These are phyloP conservation scores for Rhopalosiphum padi DNA, from an alignment of 1,140 invertebrate genomes.

Conservation along the genomic window DNA sequence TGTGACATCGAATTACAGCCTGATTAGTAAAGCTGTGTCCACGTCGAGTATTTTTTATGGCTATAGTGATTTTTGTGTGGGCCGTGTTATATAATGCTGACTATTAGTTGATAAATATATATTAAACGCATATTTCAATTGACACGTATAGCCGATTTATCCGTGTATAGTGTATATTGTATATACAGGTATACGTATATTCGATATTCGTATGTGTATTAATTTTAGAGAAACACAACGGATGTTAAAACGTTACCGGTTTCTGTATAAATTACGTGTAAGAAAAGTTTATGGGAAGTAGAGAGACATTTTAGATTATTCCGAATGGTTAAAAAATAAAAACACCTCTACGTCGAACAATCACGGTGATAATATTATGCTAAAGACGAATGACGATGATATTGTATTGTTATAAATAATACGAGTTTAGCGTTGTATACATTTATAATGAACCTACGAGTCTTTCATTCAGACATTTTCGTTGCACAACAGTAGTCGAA, in stretches of 20 bases:
- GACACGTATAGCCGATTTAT: neutral
- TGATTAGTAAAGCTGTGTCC: neutral
- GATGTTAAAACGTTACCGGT: neutral
- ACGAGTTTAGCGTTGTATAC: too few species aligned
- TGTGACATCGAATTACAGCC: neutral
- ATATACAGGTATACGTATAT: neutral
- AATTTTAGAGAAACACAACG: neutral
- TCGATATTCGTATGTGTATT: neutral
- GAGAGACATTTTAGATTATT: neutral
- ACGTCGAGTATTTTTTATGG: neutral
- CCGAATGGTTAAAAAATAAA: neutral
- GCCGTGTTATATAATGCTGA: neutral
- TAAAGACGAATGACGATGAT: too few species aligned
- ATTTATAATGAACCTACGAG: neutral
- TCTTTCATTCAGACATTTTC: neutral
- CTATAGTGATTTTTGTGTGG: neutral
- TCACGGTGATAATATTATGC: too few species aligned
- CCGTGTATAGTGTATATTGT: neutral
- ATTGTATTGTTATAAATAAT: too few species aligned
- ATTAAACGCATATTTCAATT: neutral
- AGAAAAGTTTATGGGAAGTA: neutral
- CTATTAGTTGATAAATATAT: neutral
- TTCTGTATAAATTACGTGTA: neutral
- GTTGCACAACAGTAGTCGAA: neutral
- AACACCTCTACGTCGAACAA: neutral